phyloP scores from a whole-genome alignment of 2,888 invertebrate species.

The Cantharis nigra region DNA sequence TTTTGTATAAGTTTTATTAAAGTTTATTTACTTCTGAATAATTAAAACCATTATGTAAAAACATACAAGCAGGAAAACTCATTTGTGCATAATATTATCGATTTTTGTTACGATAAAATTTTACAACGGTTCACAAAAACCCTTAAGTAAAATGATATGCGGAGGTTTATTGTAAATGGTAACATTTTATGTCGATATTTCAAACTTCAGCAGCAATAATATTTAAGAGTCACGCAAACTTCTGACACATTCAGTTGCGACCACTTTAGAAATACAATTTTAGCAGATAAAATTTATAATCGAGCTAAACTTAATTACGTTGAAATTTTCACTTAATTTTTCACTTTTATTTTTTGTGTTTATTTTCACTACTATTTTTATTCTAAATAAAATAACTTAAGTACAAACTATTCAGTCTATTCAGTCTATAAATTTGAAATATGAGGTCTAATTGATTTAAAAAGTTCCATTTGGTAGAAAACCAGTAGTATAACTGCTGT shows the following conservation, averaged over 20 bases:
- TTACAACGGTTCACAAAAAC: background rate
- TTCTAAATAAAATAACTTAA: too few species aligned
- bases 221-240: conserved; percentile 8
- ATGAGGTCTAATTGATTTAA: too few species aligned
- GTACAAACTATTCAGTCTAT: too few species aligned
- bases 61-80: background rate
- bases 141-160: background rate
- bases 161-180: background rate
- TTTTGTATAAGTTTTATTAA: background rate
- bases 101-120: background rate
- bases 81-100: background rate
- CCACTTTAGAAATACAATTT: background rate
- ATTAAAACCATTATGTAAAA: background rate
- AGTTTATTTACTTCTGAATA: background rate
- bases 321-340: background rate
- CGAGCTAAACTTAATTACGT: background rate
- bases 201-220: conserved; percentile 6
- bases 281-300: background rate
- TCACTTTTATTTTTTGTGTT: too few species aligned
- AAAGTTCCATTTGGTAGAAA: too few species aligned
- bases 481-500: too few species aligned
- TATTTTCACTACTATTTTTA: too few species aligned
- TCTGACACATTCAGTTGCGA: background rate
- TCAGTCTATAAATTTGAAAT: too few species aligned
- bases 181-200: conserved; percentile 11